Conservation (phyloP, 2,113 vertebrate genomes). For the Chaetodon trifascialis region DNA sequence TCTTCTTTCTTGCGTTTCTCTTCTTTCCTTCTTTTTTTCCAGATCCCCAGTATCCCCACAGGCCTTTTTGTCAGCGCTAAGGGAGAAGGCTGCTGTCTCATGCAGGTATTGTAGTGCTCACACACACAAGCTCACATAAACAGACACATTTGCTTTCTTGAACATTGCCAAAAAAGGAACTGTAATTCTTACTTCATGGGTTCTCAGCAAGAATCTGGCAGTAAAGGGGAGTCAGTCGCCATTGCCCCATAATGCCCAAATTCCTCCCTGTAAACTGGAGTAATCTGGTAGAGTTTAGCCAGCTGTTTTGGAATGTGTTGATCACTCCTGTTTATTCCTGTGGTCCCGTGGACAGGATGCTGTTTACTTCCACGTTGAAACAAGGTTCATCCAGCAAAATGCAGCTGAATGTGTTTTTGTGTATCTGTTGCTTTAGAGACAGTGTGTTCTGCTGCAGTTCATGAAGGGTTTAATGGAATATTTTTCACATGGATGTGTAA, state of each 20-base stretch:
- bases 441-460: too few species aligned
- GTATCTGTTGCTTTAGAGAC: too few species aligned
- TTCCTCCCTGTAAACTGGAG: conserved; percentile 66
- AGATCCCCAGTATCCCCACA: conserved; percentile 95
- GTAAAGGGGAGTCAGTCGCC: conserved; percentile 25
- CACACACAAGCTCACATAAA: not conserved
- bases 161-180: conserved; percentile 19
- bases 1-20: conserved; percentile 39
- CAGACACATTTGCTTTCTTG: conserved; percentile 30
- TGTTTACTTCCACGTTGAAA: too few species aligned
- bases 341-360: conserved; percentile 52
- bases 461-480: too few species aligned
- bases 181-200: conserved; percentile 41
- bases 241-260: conserved; percentile 53
- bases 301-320: conserved; percentile 65
- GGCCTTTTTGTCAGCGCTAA: conserved; percentile 95
- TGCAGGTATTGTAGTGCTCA: conserved; percentile 88
- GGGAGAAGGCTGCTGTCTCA: conserved; percentile 94
- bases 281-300: conserved; percentile 75
- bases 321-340: conserved; percentile 61
- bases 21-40: conserved; percentile 41
- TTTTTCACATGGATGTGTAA: too few species aligned
- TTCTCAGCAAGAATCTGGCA: conserved; percentile 32
- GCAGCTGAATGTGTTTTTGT: too few species aligned
- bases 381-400: too few species aligned